These are phyloP conservation scores for Papilio machaon DNA, from an alignment of 1,140 invertebrate genomes.

Conservation along the genomic window DNA sequence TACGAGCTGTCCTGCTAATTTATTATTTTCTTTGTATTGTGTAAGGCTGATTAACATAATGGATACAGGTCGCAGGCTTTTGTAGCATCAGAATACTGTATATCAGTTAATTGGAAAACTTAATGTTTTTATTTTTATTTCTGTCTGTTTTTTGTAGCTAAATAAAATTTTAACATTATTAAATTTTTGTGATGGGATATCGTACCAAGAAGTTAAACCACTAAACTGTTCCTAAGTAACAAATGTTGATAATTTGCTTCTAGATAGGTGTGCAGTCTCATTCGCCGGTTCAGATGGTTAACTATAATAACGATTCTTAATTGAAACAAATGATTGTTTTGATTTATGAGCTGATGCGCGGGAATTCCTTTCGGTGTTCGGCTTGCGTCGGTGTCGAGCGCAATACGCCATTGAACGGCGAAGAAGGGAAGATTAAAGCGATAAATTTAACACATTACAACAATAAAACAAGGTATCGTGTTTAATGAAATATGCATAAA, in stretches of 20 bases:
- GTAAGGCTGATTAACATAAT: conserved; percentile 47
- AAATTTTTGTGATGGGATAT: not conserved
- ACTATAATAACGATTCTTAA: conserved; percentile 30
- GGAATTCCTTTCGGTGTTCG: conserved; percentile 22
- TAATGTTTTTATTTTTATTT: not conserved
- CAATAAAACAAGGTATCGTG: conserved; percentile 27
- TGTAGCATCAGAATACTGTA: not conserved
- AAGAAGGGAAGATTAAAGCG: conserved; percentile 31
- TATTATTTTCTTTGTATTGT: conserved; percentile 58
- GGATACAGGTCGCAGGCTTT: not conserved
- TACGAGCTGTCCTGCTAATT: conserved; percentile 58
- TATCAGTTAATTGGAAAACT: not conserved
- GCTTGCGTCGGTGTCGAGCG: conserved; percentile 1
- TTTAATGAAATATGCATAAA: conserved; percentile 37
- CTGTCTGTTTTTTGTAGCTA: not conserved
- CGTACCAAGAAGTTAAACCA: not conserved
- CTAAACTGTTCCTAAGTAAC: not conserved
- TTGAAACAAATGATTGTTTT: conserved; percentile 37
- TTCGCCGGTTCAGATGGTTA: conserved; percentile 20
- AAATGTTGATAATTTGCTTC: not conserved
- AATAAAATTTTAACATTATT: not conserved
- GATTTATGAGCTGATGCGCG: conserved; percentile 27
- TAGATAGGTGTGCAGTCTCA: not conserved
- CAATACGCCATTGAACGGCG: conserved; percentile 25
- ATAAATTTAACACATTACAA: conserved; percentile 34